These are phyloP conservation scores for Merluccius polli DNA, from an alignment of 2,797 vertebrate genomes.

Conservation along the genomic window DNA sequence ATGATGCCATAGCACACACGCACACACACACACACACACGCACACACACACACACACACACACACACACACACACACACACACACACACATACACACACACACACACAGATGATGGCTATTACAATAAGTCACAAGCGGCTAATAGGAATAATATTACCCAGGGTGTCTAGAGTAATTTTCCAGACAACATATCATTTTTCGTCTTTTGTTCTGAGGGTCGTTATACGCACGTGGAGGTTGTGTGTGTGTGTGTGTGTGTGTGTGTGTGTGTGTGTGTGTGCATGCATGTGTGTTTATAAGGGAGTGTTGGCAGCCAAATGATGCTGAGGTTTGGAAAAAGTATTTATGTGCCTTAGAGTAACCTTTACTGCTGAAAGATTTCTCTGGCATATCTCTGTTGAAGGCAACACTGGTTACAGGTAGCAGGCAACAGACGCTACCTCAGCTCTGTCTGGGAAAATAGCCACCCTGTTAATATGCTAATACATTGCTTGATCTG, in stretches of 20 bases:
- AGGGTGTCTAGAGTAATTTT: conserved; percentile 1
- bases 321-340: neutral
- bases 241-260: neutral
- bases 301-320: neutral
- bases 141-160: neutral
- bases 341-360: neutral
- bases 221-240: conserved; percentile 6
- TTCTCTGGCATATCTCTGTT: neutral
- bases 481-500: neutral
- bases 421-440: neutral
- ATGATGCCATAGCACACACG: neutral
- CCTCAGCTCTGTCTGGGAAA: neutral
- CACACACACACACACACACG: conserved; percentile 8
- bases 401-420: neutral
- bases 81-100: conserved; percentile 6
- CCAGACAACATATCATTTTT: conserved; percentile 9
- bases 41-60: neutral
- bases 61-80: conserved; percentile 2
- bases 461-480: neutral
- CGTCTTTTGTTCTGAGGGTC: conserved; percentile 1
- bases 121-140: neutral
- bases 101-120: neutral
- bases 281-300: neutral
- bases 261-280: too few relatives aligned
- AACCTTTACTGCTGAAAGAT: neutral